These are phyloP conservation scores for Lysandra bellargus DNA, from an alignment of 2,888 invertebrate species.

Conservation along the genomic window DNA sequence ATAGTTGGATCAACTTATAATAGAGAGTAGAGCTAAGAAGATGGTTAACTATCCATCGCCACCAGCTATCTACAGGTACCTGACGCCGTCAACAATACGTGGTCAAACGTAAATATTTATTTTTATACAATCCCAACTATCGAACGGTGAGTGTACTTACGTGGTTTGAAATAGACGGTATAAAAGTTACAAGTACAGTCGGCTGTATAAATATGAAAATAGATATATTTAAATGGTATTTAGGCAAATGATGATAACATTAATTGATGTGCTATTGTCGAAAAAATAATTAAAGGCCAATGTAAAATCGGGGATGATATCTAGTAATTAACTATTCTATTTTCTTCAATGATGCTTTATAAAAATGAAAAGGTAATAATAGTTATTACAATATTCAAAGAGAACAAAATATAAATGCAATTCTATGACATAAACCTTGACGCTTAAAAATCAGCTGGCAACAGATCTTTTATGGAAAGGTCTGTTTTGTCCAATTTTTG, in stretches of 20 bases:
- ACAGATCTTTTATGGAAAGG: background rate
- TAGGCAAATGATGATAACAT: background rate
- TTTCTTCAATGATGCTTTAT: too few species aligned
- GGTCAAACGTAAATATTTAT: conserved; percentile 69
- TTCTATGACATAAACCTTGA: background rate
- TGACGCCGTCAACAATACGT: conserved; percentile 66
- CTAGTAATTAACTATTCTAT: too few species aligned
- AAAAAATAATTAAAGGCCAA: background rate
- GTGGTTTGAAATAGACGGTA: conserved; percentile 31
- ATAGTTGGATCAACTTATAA: background rate
- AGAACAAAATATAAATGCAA: background rate
- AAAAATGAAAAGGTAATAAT: background rate
- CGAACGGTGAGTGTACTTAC: conserved; percentile 24
- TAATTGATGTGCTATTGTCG: too few species aligned
- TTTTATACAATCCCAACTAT: conserved; percentile 58
- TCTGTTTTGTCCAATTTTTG: background rate
- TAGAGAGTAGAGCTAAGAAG: background rate
- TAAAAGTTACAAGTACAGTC: conserved; percentile 29
- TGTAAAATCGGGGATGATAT: background rate
- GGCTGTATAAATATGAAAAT: conserved; percentile 40
- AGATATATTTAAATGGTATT: background rate
- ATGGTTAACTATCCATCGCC: conserved; percentile 43
- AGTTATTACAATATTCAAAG: background rate
- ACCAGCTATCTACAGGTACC: conserved; percentile 65
- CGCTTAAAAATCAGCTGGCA: background rate